Conservation (phyloP, 2,888 invertebrate genomes). For the Xanthia togata region DNA sequence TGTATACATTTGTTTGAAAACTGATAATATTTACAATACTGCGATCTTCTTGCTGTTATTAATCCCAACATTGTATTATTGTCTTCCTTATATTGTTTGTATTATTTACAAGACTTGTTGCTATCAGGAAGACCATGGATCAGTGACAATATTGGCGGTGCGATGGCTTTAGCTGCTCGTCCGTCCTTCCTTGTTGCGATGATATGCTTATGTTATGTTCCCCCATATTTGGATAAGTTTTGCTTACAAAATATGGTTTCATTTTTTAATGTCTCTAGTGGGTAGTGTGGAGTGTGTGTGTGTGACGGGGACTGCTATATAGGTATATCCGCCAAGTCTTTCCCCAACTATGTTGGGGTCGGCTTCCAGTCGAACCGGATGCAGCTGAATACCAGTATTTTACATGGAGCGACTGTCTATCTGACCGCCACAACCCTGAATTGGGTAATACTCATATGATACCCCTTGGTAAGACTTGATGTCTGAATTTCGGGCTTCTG, state of each 20-base stretch:
- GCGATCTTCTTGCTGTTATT: conserved; percentile 20
- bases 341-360: no score
- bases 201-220: neutral
- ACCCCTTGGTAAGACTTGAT: neutral
- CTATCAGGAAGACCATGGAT: neutral
- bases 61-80: conserved; percentile 68
- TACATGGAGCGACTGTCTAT: neutral
- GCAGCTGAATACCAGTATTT: neutral
- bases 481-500: neutral
- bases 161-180: neutral
- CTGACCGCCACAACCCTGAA: neutral
- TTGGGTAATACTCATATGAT: neutral
- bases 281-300: neutral
- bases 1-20: conserved; percentile 36
- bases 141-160: neutral
- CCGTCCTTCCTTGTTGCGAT: neutral
- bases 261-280: neutral
- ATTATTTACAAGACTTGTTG: conserved; percentile 7
- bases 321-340: no score
- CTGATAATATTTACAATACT: conserved; percentile 55
- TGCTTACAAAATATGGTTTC: neutral
- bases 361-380: neutral
- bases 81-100: conserved; percentile 29
- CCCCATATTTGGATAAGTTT: neutral
- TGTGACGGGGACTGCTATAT: no score